Evolutionary conservation across 2,888 invertebrate species (phyloP), one percentile per base, ranked within the genome.

Genomic region (Syrista parreyssii): DNA sequence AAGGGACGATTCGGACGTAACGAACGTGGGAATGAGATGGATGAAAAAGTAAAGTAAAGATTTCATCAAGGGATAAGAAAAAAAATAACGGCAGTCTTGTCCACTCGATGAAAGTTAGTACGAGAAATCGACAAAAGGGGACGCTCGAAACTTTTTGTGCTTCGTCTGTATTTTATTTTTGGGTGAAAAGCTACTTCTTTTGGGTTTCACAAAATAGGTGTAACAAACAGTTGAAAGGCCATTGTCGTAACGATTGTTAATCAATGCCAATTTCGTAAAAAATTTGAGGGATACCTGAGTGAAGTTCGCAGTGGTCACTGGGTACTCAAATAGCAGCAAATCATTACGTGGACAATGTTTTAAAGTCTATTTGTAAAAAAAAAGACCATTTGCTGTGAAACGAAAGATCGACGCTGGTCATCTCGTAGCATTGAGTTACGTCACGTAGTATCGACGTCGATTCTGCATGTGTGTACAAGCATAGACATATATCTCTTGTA

Each of bases 331-430:
- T 1, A 55, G 2, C 23, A 23, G 9, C 55, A 55, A 55, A 23
- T 15, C 23, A 55, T 55, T 15, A 23, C 55, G 23, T 55, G 23
- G 75, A 79, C 78, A 79, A 86, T 86, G 84, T 85, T 87, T 86
- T 83, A 40, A 78, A 69, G 78, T 69, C 75, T 55, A 73, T 76
- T 79, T 73, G 76, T 77, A 78, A 77, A 81, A 81, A 79, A 76
- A 79, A 79, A 78, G 73, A 78, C 83, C 82, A 84, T 87, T 86
- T 86, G 81, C 85, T 83, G 81, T 80, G 76, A 84, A 87, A 86
- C 83, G 84, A 85, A 84, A 83, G 79, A 77, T 40, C 40, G 55
- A 55, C 55, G 55, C 55, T 55, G 55, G 55, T 6, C 55, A 23
- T 55, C 6, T 55, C 23, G 55, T 23, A 9, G 55, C 55, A 23